Percentiles rank a stretch among this genome's conserved stretches.
Conservation (phyloP, 2,888 invertebrate genomes). For the Drosophila picticornis region DNA sequence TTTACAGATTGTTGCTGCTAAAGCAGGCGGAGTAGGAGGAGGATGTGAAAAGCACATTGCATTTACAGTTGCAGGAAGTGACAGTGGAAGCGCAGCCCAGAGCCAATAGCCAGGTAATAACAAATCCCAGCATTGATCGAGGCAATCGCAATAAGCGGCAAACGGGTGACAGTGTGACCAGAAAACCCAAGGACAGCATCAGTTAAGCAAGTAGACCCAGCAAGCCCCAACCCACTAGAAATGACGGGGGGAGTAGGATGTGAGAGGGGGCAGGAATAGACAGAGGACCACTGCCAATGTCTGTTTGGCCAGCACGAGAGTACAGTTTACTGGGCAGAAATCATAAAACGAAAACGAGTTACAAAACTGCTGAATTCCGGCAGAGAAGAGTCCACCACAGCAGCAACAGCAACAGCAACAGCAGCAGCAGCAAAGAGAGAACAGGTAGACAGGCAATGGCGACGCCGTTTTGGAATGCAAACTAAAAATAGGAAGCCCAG, state of each 20-base stretch:
- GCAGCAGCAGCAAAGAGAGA: slow-evolving; percentile 4
- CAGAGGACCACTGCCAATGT: slow-evolving; percentile 8
- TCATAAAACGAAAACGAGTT: slow-evolving; percentile 80
- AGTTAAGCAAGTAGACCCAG: slow-evolving; percentile 14
- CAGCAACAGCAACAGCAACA: slow-evolving; percentile 4
- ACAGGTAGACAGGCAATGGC: slow-evolving; percentile 49
- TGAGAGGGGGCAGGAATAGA: not conserved
- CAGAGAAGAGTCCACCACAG: slow-evolving; percentile 27
- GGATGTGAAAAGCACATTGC: slow-evolving; percentile 25
- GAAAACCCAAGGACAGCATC: slow-evolving; percentile 29
- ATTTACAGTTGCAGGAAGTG: slow-evolving; percentile 62
- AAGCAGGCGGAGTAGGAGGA: slow-evolving; percentile 2
- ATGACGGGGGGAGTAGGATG: not conserved
- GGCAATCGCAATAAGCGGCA: slow-evolving; percentile 64
- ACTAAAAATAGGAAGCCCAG: slow-evolving; percentile 79
- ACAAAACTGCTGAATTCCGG: slow-evolving; percentile 74
- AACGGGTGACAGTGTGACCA: slow-evolving; percentile 32
- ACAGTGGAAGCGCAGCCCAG: slow-evolving; percentile 24
- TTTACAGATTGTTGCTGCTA: slow-evolving; percentile 41
- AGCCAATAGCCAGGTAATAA: slow-evolving; percentile 43
- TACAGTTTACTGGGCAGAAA: slow-evolving; percentile 67
- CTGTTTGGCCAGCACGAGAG: slow-evolving; percentile 21
- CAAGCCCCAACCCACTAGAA: not conserved
- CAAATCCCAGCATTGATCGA: slow-evolving; percentile 70
- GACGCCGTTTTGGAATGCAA: slow-evolving; percentile 78